phyloP scores from a whole-genome alignment of 2,888 invertebrate genomes.

The Phorcus lineatus region DNA sequence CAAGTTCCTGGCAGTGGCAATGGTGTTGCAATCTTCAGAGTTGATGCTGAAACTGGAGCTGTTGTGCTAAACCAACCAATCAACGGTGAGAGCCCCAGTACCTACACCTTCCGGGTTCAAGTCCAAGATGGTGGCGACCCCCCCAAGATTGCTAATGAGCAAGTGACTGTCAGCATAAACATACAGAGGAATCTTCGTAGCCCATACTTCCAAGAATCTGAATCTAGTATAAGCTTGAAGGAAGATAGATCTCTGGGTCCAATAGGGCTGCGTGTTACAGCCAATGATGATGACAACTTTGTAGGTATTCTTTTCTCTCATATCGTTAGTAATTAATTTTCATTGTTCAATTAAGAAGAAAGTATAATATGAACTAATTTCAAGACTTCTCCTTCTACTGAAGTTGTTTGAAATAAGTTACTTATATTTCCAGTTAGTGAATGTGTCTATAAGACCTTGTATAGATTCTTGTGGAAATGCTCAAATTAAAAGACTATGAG shows the following conservation, averaged over 20 bases:
- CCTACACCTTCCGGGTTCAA: slow-evolving; percentile 16
- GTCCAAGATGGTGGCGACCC: slow-evolving; percentile 20
- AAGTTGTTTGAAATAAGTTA: too few relatives aligned
- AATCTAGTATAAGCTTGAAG: slow-evolving; percentile 1
- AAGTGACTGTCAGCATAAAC: slow-evolving; percentile 9
- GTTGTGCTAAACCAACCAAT: background rate
- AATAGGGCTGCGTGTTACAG: slow-evolving; percentile 1
- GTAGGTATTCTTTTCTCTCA: slow-evolving; percentile 23
- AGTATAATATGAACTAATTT: too few relatives aligned
- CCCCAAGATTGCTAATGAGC: background rate
- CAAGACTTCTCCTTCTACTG: too few relatives aligned
- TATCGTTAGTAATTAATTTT: too few relatives aligned
- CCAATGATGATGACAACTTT: slow-evolving; percentile 33
- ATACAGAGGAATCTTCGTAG: slow-evolving; percentile 2
- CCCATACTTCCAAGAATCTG: slow-evolving; percentile 8
- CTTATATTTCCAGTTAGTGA: too few relatives aligned
- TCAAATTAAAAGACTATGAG: too few relatives aligned
- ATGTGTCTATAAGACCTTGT: too few relatives aligned
- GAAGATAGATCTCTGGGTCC: slow-evolving; percentile 2
- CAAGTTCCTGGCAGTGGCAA: background rate
- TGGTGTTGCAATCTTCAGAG: background rate
- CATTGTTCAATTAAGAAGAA: too few relatives aligned
- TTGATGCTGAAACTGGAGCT: background rate
- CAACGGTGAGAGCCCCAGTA: background rate
- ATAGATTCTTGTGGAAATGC: too few relatives aligned